Conservation (phyloP, 2,888 invertebrate species). For the Glyphotaelius pellucidus region DNA sequence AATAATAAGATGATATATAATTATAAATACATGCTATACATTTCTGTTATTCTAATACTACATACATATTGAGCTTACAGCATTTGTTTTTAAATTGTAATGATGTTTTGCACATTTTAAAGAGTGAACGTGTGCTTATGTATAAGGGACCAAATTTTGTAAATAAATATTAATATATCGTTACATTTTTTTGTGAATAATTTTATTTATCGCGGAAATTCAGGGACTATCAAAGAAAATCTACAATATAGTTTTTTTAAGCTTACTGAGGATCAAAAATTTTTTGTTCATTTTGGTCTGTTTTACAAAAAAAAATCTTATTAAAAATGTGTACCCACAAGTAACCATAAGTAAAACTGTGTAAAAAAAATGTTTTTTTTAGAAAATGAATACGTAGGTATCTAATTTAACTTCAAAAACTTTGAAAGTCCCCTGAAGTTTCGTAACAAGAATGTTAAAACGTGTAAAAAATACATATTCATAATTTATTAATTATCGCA, state of each 20-base stretch:
- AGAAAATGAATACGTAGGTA: not conserved
- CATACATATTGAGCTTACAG: not conserved
- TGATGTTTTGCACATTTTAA: not conserved
- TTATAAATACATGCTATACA: not conserved
- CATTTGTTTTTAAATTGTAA: not conserved
- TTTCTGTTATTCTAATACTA: not conserved
- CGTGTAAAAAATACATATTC: not conserved
- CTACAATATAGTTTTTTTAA: too few species aligned
- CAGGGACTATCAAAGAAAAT: too few species aligned
- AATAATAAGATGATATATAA: not conserved
- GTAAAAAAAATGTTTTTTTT: too few species aligned
- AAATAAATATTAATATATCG: conserved; percentile 32
- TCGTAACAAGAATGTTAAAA: not conserved
- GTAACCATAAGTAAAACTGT: not conserved
- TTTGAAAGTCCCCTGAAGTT: not conserved
- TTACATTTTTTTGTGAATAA: not conserved
- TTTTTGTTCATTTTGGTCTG: too few species aligned
- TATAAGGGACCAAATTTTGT: conserved; percentile 44
- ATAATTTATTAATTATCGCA: not conserved
- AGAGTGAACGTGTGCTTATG: not conserved
- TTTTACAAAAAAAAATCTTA: too few species aligned
- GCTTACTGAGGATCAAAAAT: too few species aligned
- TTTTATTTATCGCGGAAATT: too few species aligned
- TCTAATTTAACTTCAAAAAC: not conserved
- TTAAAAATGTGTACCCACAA: not conserved